These are phyloP conservation scores for Stercorarius parasiticus DNA, from an alignment of 2,113 vertebrate species.

Conservation along the genomic window DNA sequence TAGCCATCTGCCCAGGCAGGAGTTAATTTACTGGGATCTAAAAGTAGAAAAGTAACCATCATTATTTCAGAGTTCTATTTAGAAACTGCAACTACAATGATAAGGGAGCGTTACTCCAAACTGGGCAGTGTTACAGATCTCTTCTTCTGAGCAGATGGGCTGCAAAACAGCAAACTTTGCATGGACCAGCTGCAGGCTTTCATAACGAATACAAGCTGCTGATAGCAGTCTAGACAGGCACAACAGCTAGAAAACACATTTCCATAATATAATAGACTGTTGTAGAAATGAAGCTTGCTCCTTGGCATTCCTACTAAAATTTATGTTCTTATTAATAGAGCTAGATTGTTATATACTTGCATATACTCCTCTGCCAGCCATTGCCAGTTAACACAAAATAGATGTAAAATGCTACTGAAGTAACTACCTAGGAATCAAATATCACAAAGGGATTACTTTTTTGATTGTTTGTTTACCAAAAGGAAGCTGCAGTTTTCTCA, in stretches of 20 bases:
- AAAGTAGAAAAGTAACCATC: conserved; percentile 71
- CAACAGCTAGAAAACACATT: conserved; percentile 44
- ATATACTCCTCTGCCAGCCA: neutral
- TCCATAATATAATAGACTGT: conserved; percentile 27
- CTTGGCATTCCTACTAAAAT: neutral
- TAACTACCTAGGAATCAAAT: neutral
- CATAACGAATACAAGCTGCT: conserved; percentile 50
- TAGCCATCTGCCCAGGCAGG: conserved; percentile 68
- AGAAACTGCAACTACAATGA: conserved; percentile 56
- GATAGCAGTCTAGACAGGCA: conserved; percentile 45
- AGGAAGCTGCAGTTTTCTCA: neutral
- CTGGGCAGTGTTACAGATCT: conserved; percentile 66
- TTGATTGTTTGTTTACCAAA: neutral
- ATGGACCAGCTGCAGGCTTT: conserved; percentile 69
- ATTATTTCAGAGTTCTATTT: conserved; percentile 75
- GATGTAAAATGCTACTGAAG: neutral
- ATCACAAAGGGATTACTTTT: neutral
- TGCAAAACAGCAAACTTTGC: conserved; percentile 70
- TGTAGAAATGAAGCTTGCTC: neutral
- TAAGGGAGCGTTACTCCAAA: conserved; percentile 55
- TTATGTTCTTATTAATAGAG: conserved; percentile 11
- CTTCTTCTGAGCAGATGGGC: conserved; percentile 72
- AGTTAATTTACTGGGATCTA: conserved; percentile 68
- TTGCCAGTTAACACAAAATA: neutral
- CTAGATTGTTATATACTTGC: neutral